Percentiles rank a stretch among this genome's conserved stretches.
Conservation (phyloP, 2,113 vertebrate species). For the Galemys pyrenaicus region DNA sequence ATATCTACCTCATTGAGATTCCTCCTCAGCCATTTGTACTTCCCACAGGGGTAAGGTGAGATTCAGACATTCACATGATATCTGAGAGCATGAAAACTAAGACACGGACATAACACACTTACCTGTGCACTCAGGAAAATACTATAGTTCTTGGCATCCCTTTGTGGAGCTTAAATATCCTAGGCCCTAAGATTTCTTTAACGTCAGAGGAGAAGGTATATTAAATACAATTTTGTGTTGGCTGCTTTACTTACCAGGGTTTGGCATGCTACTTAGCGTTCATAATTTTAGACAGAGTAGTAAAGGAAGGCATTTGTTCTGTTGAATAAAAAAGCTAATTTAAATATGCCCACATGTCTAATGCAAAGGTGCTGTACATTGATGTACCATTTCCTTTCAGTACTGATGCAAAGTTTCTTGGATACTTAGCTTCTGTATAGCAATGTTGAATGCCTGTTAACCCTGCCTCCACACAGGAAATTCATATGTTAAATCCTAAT, state of each 20-base stretch:
- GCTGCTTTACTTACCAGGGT: neutral
- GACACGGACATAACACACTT: neutral
- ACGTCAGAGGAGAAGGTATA: neutral
- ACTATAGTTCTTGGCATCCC: neutral
- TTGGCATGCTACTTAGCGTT: neutral
- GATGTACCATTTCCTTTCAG: neutral
- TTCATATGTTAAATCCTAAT: neutral
- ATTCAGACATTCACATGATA: neutral
- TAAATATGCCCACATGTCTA: neutral
- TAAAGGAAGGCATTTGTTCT: neutral
- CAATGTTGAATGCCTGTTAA: neutral
- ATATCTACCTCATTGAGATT: accelerated
- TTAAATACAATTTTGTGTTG: neutral
- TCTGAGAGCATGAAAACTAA: neutral
- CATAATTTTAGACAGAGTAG: neutral
- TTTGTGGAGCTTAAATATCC: neutral
- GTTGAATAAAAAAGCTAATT: neutral
- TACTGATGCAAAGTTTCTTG: neutral
- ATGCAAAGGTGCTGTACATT: neutral
- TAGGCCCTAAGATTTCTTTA: neutral
- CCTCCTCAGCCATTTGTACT: no score
- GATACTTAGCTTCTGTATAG: neutral
- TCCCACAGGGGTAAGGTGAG: no score
- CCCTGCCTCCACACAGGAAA: neutral
- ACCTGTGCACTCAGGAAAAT: neutral